Evolutionary conservation across 2,113 vertebrate genomes (phyloP).

Genomic region (Ophiodon elongatus): DNA sequence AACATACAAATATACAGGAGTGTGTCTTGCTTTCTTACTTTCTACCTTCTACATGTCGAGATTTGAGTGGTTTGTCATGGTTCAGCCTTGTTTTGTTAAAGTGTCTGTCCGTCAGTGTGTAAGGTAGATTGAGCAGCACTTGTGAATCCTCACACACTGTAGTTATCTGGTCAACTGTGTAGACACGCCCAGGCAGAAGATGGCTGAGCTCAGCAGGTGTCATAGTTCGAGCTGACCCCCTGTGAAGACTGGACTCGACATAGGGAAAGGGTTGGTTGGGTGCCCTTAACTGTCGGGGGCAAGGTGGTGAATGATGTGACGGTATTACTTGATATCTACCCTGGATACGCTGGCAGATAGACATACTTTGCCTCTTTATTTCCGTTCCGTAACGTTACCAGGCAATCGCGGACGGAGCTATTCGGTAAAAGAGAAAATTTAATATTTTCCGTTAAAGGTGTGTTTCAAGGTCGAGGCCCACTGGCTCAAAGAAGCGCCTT

Average conservation of each 20-base stretch:
- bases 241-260: constrained; percentile 23
- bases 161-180: constrained; percentile 28
- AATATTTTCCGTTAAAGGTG: constrained; percentile 32
- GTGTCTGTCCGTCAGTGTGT: neutral
- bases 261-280: constrained; percentile 8
- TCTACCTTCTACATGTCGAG: neutral
- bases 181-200: constrained; percentile 19
- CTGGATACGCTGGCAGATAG: neutral
- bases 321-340: constrained; percentile 4
- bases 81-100: constrained; percentile 14
- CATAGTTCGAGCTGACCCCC: constrained; percentile 25
- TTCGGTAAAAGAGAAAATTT: constrained; percentile 20
- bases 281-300: constrained; percentile 14
- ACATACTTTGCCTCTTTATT: constrained; percentile 3
- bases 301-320: constrained; percentile 23
- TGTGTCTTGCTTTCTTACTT: neutral
- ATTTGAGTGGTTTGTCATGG: constrained; percentile 11
- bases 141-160: neutral
- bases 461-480: constrained; percentile 52
- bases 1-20: constrained; percentile 3
- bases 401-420: neutral
- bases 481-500: constrained; percentile 10
- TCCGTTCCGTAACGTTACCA: neutral
- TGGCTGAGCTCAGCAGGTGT: constrained; percentile 46
- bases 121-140: neutral